Base-by-base conservation (phyloP, 2,888 invertebrate genomes). In the Orthosia gracilis region DNA sequence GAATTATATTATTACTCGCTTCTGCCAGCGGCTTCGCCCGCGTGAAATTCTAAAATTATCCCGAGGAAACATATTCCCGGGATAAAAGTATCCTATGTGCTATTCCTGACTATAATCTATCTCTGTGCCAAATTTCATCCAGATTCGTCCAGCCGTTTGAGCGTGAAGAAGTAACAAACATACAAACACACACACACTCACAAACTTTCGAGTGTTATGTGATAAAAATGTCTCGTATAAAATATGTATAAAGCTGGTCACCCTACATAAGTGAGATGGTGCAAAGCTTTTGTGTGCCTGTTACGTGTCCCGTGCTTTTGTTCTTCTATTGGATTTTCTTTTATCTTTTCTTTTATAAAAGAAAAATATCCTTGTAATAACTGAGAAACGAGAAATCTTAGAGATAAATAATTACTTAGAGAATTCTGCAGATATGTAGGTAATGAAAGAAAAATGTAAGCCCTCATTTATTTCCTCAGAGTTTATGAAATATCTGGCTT, bases 261-360 rank as follows among this genome's bases (percentile, higher is more conserved):
- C 84, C 84, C 73, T 85, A 85, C 81, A 61, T 79, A 78, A 84
- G 81, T 85, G 80, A 85, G 89, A 80, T 73, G 83, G 84, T 85
- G 85, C 80, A 82, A 90, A 86, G 84, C 89, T 87, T 90, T 89
- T 89, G 87, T 88, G 72, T 82, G 83, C 81, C 73, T 75, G 85
- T 86, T 80, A 86, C 85, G 80, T 85, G 83, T 83, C 73, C 78
- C 84, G 57, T 69, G 73, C 76, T 78, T 87, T 89, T 89, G 88
- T 90, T 88, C 83, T 83, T 78, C 72, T 72, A 84, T 85, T 83
- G 81, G 81, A 84, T 85, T 85, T 88, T 80, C 82, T 82, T 88
- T 84, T 80, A 80, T 82, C 73, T 76, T 78, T 78, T 68, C 68
- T 77, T 80, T 76, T 54, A 58, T 54, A 69, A 70, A 72, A 77